A percentile compares a stretch with the other conserved stretches of the same genome.
Conservation (phyloP, 2,797 vertebrate genomes). For the Sebastes elongatus region DNA sequence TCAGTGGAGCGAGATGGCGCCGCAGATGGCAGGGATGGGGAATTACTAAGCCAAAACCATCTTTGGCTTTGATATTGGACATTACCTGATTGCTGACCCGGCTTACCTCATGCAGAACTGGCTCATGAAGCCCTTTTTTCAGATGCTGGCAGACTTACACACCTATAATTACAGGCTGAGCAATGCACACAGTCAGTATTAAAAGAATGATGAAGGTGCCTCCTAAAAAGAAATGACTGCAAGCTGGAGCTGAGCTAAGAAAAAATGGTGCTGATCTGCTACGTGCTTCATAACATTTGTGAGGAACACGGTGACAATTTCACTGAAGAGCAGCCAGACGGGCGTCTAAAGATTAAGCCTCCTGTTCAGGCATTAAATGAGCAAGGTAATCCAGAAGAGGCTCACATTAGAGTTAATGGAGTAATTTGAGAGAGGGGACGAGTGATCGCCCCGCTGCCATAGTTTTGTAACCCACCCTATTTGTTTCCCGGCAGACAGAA, state of each 20-base stretch:
- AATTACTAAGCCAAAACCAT: background rate
- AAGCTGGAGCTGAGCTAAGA: slow-evolving; percentile 22
- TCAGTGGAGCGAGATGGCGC: background rate
- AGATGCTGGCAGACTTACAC: background rate
- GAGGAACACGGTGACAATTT: slow-evolving; percentile 28
- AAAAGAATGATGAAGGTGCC: slow-evolving; percentile 40
- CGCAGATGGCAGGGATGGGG: background rate
- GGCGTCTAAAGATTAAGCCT: slow-evolving; percentile 8
- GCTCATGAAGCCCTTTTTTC: background rate
- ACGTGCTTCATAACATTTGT: slow-evolving; percentile 45
- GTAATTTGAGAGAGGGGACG: background rate
- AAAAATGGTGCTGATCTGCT: slow-evolving; percentile 37
- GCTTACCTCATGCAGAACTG: background rate
- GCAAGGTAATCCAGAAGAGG: background rate
- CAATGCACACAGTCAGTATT: background rate
- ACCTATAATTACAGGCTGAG: background rate
- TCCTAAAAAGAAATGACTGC: slow-evolving; percentile 42
- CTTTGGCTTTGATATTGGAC: background rate
- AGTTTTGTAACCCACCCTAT: too few species aligned
- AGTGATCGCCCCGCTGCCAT: background rate
- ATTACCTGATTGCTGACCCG: background rate
- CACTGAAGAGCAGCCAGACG: background rate
- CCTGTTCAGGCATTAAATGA: slow-evolving; percentile 1
- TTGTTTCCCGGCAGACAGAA: too few species aligned
- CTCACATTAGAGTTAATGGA: background rate